phyloP scores from a whole-genome alignment of 53 echinoderm and acorn worm genomes.

The Holothuria scabra region DNA sequence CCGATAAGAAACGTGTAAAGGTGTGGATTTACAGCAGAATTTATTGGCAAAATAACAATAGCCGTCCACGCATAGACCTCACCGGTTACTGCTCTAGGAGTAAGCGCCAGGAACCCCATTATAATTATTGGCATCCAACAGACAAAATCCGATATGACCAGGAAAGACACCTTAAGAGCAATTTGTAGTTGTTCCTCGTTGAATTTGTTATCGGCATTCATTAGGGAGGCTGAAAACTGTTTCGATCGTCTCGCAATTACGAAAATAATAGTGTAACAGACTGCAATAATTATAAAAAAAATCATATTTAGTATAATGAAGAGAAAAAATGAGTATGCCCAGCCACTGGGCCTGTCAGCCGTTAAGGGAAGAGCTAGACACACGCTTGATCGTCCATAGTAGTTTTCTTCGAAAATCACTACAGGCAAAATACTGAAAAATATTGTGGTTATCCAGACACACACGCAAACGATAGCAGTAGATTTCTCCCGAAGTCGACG shows the following conservation, averaged over 20 bases:
- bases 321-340: constrained; percentile 71
- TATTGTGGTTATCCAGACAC: constrained; percentile 57
- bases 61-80: no score
- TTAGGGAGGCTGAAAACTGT: not conserved
- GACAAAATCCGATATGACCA: not conserved
- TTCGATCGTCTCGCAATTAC: constrained; percentile 65
- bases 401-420: constrained; percentile 68
- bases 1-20: no score
- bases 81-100: no score
- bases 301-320: constrained; percentile 15
- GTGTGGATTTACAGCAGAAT: no score
- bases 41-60: no score
- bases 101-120: not conserved
- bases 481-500: constrained; percentile 37
- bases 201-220: no score
- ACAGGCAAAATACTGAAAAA: constrained; percentile 71
- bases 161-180: not conserved
- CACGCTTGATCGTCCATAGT: constrained; percentile 86
- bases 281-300: constrained; percentile 67
- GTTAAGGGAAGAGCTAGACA: constrained; percentile 87
- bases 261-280: constrained; percentile 79
- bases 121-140: constrained; percentile 9
- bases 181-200: not conserved
- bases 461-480: not conserved
- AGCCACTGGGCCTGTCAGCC: constrained; percentile 63